Conservation (phyloP, 2,797 vertebrate genomes). For the Luscinia luscinia region DNA sequence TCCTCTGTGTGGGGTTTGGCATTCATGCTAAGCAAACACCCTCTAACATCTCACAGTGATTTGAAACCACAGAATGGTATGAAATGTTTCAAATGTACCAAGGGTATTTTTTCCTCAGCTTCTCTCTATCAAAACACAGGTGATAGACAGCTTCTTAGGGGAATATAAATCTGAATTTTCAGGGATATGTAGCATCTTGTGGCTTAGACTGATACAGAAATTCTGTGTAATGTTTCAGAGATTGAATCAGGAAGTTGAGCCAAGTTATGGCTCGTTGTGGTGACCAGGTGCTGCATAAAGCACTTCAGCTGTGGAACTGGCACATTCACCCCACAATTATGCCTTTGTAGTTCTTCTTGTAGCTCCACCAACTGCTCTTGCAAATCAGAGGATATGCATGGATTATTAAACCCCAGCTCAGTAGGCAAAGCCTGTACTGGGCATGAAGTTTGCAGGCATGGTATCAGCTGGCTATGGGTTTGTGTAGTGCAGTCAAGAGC, state of each 20-base stretch:
- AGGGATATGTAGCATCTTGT: not conserved
- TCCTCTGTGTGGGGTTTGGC: not conserved
- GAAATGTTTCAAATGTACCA: not conserved
- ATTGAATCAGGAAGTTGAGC: not conserved
- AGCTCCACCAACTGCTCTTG: not conserved
- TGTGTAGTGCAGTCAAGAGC: not conserved
- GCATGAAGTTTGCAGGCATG: not conserved
- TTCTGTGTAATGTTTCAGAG: not conserved
- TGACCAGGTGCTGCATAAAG: constrained; percentile 21
- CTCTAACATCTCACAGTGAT: not conserved
- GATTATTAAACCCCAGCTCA: not conserved
- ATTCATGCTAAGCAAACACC: not conserved
- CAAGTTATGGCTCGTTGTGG: not conserved
- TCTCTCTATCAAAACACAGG: not conserved
- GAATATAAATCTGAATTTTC: not conserved
- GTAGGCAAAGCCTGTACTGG: not conserved
- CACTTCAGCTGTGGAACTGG: constrained; percentile 16
- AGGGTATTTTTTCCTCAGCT: not conserved
- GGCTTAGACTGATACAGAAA: not conserved
- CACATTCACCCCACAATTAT: not conserved
- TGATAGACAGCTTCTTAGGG: not conserved
- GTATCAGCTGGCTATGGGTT: not conserved
- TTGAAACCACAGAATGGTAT: not conserved
- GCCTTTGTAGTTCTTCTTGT: not conserved
- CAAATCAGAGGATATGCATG: not conserved